Evolutionary conservation across 2,888 invertebrate species (phyloP).

Genomic region (Drosophila borealis): DNA sequence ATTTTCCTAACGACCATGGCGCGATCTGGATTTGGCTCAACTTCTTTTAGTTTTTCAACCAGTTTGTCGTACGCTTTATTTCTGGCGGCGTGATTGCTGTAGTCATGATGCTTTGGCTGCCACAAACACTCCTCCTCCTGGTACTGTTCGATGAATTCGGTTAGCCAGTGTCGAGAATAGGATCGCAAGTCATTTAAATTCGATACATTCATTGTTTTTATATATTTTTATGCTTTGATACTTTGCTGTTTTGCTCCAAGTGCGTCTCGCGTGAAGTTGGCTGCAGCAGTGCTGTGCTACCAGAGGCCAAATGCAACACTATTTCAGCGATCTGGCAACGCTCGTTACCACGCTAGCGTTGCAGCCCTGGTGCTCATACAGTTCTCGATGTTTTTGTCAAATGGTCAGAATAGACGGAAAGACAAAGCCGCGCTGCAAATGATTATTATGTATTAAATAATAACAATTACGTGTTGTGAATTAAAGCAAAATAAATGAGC

Average conservation of each 20-base stretch:
- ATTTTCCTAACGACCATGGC: constrained; percentile 85
- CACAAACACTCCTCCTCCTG: constrained; percentile 83
- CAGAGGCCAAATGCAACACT: constrained; percentile 10
- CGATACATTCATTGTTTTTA: constrained; percentile 60
- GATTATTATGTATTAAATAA: constrained; percentile 50
- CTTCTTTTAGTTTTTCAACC: constrained; percentile 83
- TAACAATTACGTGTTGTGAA: constrained; percentile 37
- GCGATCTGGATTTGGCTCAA: constrained; percentile 84
- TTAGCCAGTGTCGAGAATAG: constrained; percentile 84
- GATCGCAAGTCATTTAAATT: constrained; percentile 82
- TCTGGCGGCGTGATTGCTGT: constrained; percentile 83
- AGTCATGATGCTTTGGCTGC: constrained; percentile 84
- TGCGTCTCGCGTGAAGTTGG: constrained; percentile 72
- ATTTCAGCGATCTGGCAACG: constrained; percentile 27
- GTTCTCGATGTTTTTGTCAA: constrained; percentile 30
- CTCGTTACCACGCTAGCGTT: neutral
- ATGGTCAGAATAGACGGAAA: constrained; percentile 18
- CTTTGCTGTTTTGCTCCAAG: constrained; percentile 67
- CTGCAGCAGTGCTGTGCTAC: constrained; percentile 28
- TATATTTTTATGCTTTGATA: constrained; percentile 29
- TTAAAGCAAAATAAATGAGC: constrained; percentile 46
- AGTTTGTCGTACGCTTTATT: constrained; percentile 84
- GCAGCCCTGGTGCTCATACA: constrained; percentile 35
- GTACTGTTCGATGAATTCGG: constrained; percentile 84
- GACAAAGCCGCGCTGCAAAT: constrained; percentile 46